Evolutionary conservation across 2,113 vertebrate species (phyloP).

Genomic region (Brachypteracias leptosomus): DNA sequence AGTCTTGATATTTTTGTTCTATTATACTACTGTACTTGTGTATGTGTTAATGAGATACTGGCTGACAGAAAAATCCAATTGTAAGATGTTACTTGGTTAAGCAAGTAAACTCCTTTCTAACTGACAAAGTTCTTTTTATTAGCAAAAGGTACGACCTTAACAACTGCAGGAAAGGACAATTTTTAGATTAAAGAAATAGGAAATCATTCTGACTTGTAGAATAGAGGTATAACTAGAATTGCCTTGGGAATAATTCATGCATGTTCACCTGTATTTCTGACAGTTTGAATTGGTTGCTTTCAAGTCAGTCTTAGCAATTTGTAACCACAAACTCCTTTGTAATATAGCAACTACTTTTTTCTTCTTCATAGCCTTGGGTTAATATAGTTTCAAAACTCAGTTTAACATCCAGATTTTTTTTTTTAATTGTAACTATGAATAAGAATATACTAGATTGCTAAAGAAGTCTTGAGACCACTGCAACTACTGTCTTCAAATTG

Average conservation of each 20-base stretch:
- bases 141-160: background rate
- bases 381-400: background rate
- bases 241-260: background rate
- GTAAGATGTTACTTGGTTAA: background rate
- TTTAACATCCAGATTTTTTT: background rate
- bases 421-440: background rate
- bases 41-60: background rate
- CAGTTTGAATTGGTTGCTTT: background rate
- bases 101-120: background rate
- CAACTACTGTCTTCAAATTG: background rate
- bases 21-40: background rate
- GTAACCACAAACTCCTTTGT: background rate
- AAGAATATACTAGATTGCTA: background rate
- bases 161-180: background rate
- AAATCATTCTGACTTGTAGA: background rate
- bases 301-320: background rate
- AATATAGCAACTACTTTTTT: background rate
- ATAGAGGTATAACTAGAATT: background rate
- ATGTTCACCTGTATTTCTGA: background rate
- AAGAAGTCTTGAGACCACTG: background rate
- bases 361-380: background rate
- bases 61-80: background rate
- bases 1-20: background rate
- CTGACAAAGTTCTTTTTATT: background rate
- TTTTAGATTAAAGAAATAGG: slow-evolving; percentile 9